Evolutionary conservation across 2,888 invertebrate species (phyloP), one percentile per base, ranked within the genome.

Genomic region (Spicauda simplicius): DNA sequence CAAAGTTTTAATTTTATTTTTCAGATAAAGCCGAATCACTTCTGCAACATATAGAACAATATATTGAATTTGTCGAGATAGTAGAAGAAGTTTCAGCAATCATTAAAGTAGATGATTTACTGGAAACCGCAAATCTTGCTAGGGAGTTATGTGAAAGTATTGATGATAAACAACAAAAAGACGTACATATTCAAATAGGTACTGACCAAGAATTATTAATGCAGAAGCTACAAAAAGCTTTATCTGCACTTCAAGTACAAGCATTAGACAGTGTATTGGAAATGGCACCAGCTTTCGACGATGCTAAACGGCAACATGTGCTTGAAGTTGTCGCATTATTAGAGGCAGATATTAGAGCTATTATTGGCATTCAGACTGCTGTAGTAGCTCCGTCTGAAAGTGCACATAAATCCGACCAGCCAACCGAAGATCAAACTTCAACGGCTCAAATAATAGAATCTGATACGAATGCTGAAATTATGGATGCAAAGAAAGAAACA

Each of bases 11-110:
- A 41, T 37, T 60, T n/a, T 33, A 25, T 54, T 69, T 89, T 85
- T 69, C 85, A 90, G 90, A 79, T 64, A 76, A 78, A 71, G 68
- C 80, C 16, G 72, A 78, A 30, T 71, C 80, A 25, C 76, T 89
- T 10, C 65, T 86, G 63, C 76, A 84, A 58, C 83, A 86, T 60
- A 84, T 91, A 33, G 84, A 89, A 63, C 82, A 87, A 71, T 89
- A 87, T 62, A 85, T 90, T 68, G 85, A 90, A 72, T 71, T 87
- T 8, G 81, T 87, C 63, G 86, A 89, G 80, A 82, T 83, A 45
- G 79, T 88, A n/a, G 85, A 87, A 78, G 87, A 88, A 81, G 79
- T 85, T 68, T 83, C 84, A 12, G 81, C 84, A 48, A 69, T 84
- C 7, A 78, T 87, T 52, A 82, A 83, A 64, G 72, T 85, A 45